Base-by-base conservation (phyloP, 2,888 invertebrate genomes). In the Amphiduros pacificus region DNA sequence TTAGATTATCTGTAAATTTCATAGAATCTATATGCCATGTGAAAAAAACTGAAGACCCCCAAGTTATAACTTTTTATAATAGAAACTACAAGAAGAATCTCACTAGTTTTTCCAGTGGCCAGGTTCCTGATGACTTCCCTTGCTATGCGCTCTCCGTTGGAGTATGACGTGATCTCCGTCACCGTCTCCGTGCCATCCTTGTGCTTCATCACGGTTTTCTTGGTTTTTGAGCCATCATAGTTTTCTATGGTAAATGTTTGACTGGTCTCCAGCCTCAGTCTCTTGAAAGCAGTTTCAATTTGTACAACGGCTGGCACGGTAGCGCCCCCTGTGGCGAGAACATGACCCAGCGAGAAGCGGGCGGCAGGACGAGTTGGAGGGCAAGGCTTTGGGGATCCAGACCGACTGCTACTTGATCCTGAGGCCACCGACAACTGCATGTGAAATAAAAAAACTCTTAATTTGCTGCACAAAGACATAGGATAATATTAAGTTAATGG, bases 201-300 rank as follows among this genome's bases (percentile, higher is more conserved):
- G 53, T 77, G 74, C 29, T 48, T 58, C 14, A 70, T 65, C 24
- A 77, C 71, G 2, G 73, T 75, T 52, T 71, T 71, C 28, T 71
- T 71, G 1, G 77, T 77, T 64, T 77, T 72, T 40, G 77, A 78
- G 3, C 79, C 80, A 60, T 80, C 79, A 61, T 80, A 80, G 69
- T 80, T 78, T 53, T 72, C 71, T 59, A 77, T 68, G 44, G 73
- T 74, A 58, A 76, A 69, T 26, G 74, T 76, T 61, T 79, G 68
- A 17, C 73, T 69, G 36, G 75, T 70, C 17, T 72, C 71, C 1
- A 68, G 62, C 48, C 67, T 62, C 26, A 73, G 62, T 24, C 74
- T 72, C 60, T 73, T 72, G 67, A 80, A 80, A 20, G 74, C 75
- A n/a, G 74, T 70, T 70, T 80, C 80, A 24, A 79, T 68, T 60